Base-by-base conservation (phyloP, 2,888 invertebrate genomes). In the Pyrocoelia pectoralis region DNA sequence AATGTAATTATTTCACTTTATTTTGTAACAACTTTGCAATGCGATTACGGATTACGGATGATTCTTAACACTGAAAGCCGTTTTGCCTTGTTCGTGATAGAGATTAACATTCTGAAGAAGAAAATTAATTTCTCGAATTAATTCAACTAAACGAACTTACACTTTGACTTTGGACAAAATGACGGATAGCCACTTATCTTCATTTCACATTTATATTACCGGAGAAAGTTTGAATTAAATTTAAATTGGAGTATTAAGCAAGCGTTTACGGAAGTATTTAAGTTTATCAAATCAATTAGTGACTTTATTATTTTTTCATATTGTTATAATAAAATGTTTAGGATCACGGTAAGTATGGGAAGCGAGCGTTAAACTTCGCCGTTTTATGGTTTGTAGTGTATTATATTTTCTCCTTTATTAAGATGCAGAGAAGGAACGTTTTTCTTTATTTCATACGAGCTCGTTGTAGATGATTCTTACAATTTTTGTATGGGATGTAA, bases 1-100 rank as follows among this genome's bases (percentile, higher is more conserved):
- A 52, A 58, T 58, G 40, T 58, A 43, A 58, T 51, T 52, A 58
- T 52, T 52, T n/a, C n/a, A n/a, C n/a, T 58, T 58, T 41, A 58
- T 43, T 12, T 12, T 29, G n/a, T 50, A 24, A n/a, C 13, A 24
- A 24, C 24, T 24, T 24, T 6, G n/a, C n/a, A n/a, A 40, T 5
- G 24, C 24, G 24, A n/a, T n/a, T n/a, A n/a, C n/a, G n/a, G n/a
- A n/a, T n/a, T n/a, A n/a, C n/a, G 24, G 4, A 6, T 24, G 24
- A 24, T 24, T 24, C 24, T 24, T 24, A 24, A 24, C 24, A 6
- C 6, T 24, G 6, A 24, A 24, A 24, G 24, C 24, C 24, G 24
- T 24, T 24, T 24, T 24, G 24, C 24, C 24, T 24, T 24, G 24
- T 3, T 24, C 4, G 24, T 6, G 24, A n/a, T n/a, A n/a, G n/a